Evolutionary conservation across 1,140 invertebrate species (phyloP).

Genomic region (Apis dorsata): DNA sequence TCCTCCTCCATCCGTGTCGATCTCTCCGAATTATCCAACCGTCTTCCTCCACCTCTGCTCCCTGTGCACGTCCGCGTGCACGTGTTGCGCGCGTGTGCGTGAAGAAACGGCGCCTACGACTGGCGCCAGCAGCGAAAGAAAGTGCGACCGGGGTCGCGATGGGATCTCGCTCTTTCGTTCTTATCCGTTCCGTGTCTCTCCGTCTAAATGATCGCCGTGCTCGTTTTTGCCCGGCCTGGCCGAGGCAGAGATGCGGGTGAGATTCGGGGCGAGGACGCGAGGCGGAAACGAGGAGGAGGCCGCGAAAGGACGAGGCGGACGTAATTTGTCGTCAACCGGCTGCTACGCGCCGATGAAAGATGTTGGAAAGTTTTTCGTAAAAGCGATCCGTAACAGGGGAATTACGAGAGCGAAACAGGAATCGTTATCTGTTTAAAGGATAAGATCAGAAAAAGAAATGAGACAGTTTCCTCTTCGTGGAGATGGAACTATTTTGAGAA

Average conservation of each 20-base stretch:
- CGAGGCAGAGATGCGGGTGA: slow-evolving; percentile 58
- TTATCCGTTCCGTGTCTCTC: neutral
- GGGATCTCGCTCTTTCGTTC: slow-evolving; percentile 4
- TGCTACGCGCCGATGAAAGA: slow-evolving; percentile 45
- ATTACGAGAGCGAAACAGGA: slow-evolving; percentile 10
- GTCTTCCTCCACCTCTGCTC: slow-evolving; percentile 25
- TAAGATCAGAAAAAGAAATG: neutral
- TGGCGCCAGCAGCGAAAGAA: slow-evolving; percentile 68
- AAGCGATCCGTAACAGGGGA: slow-evolving; percentile 33
- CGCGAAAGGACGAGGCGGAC: slow-evolving; percentile 35
- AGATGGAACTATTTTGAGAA: neutral
- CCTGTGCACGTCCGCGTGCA: neutral
- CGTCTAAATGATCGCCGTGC: slow-evolving; percentile 62
- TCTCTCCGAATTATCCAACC: slow-evolving; percentile 58
- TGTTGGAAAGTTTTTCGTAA: slow-evolving; percentile 51
- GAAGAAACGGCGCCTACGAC: slow-evolving; percentile 68
- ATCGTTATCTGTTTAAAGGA: neutral
- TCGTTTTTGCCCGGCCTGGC: slow-evolving; percentile 48
- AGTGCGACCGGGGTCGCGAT: slow-evolving; percentile 62
- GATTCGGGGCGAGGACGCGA: slow-evolving; percentile 58
- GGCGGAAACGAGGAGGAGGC: slow-evolving; percentile 45
- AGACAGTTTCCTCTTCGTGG: slow-evolving; percentile 4
- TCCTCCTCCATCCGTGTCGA: slow-evolving; percentile 56
- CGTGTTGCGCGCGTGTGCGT: slow-evolving; percentile 9
- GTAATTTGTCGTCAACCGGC: slow-evolving; percentile 57